Evolutionary conservation across 2,888 invertebrate genomes (phyloP), one percentile per base, ranked within the genome.

Genomic region (Drosophila suboccidentalis): DNA sequence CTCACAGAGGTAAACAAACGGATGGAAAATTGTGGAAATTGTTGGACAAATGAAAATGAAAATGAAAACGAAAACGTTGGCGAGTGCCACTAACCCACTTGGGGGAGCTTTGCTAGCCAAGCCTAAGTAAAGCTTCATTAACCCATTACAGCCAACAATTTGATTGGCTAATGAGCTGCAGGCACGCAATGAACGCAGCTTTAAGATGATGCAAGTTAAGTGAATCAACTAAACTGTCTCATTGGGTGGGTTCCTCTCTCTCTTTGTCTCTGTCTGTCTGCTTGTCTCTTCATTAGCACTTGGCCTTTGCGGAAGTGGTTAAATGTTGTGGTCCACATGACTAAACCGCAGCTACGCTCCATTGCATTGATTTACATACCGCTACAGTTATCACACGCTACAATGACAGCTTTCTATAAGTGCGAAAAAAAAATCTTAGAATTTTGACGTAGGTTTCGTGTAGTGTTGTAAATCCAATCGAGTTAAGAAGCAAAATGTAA

Each of bases 51-150:
- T 32, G 58, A 38, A 32, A 41, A 46, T 60, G 69, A 64, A 62
- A 61, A 22, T 15, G 26, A 57, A 54, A 54, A 54, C 17, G 55
- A 44, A 78, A 78, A 68, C 46, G 54, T 19, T 61, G 64, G 43
- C 71, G 67, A 83, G 86, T 86, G 90, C 86, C 78, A 86, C 90
- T 86, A 90, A 86, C 86, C 90, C 80, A 86, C 87, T 88, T 84
- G 73, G 50, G 46, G 5, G 29, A 63, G 60, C 61, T 60, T 58
- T 63, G 47, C 13, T 9, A 38, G 36, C 9, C 44, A 17, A 15
- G 47, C 65, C 62, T 47, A 74, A 71, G 70, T 60, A 63, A 78
- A 73, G 82, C 75, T 78, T 69, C 80, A 82, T 89, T 85, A 76
- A 70, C 71, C 71, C 64, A 81, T 80, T 84, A 68, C 70, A 65